A percentile compares a stretch with the other conserved stretches of the same genome.
Conservation (phyloP, 2,113 vertebrate species). For the Dolichallabes microphthalmus region DNA sequence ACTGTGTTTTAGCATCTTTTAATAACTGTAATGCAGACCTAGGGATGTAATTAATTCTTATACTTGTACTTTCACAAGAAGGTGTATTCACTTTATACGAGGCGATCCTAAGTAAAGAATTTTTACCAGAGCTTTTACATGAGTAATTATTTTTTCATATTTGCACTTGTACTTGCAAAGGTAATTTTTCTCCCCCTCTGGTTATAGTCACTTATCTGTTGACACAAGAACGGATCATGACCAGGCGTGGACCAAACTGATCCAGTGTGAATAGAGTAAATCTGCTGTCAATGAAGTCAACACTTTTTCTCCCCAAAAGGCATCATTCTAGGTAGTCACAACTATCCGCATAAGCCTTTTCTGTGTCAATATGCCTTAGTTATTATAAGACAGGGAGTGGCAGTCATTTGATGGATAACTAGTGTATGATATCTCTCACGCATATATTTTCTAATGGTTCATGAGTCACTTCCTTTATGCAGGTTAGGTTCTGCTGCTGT, state of each 20-base stretch:
- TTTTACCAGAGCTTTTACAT: background rate
- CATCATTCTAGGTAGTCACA: conserved; percentile 38
- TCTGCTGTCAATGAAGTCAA: conserved; percentile 33
- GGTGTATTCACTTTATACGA: background rate
- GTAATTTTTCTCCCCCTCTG: background rate
- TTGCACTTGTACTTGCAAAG: background rate
- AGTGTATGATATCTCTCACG: conserved; percentile 43
- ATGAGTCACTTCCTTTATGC: conserved; percentile 44
- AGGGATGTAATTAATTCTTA: background rate
- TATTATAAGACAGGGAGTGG: conserved; percentile 44
- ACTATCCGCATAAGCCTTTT: conserved; percentile 40
- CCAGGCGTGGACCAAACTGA: conserved; percentile 14
- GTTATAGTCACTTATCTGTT: background rate
- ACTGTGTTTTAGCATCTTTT: background rate
- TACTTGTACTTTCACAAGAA: background rate
- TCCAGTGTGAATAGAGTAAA: conserved; percentile 24
- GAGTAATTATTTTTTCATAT: background rate
- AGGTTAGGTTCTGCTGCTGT: conserved; percentile 22
- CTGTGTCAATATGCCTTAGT: conserved; percentile 24
- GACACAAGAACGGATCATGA: background rate
- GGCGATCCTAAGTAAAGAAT: background rate
- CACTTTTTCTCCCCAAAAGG: conserved; percentile 35
- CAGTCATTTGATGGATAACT: conserved; percentile 43
- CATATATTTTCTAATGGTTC: conserved; percentile 43
- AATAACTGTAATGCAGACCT: background rate